Evolutionary conservation across 2,113 vertebrate genomes (phyloP).

Genomic region (Myanophis thanlyinensis): DNA sequence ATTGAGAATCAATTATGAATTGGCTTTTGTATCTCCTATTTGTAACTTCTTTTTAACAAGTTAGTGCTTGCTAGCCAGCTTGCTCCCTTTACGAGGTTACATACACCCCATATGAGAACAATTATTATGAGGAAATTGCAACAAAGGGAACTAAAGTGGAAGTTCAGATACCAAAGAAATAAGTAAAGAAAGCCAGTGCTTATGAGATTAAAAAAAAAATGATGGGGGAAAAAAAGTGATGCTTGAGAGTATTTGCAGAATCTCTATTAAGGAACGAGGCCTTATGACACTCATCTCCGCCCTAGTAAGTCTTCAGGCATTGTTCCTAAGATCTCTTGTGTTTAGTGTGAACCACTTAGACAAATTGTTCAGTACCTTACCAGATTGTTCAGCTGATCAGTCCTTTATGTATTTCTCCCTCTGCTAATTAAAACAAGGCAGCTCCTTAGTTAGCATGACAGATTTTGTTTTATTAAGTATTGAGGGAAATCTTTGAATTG

Average conservation of each 20-base stretch:
- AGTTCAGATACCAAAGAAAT: background rate
- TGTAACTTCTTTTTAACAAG: background rate
- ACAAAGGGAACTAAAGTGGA: background rate
- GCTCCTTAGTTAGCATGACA: background rate
- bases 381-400: background rate
- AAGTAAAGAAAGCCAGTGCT: background rate
- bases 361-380: background rate
- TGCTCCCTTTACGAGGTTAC: background rate
- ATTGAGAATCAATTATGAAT: background rate
- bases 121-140: background rate
- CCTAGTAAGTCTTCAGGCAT: background rate
- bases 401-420: background rate
- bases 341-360: background rate
- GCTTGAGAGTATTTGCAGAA: background rate
- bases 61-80: background rate
- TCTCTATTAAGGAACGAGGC: background rate
- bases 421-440: background rate
- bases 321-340: background rate
- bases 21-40: background rate
- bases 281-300: background rate
- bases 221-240: background rate
- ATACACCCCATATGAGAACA: background rate
- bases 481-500: background rate
- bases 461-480: background rate
- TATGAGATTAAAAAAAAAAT: too few relatives aligned